phyloP scores from a whole-genome alignment of 2,888 invertebrate species.

The Apeira syringaria region DNA sequence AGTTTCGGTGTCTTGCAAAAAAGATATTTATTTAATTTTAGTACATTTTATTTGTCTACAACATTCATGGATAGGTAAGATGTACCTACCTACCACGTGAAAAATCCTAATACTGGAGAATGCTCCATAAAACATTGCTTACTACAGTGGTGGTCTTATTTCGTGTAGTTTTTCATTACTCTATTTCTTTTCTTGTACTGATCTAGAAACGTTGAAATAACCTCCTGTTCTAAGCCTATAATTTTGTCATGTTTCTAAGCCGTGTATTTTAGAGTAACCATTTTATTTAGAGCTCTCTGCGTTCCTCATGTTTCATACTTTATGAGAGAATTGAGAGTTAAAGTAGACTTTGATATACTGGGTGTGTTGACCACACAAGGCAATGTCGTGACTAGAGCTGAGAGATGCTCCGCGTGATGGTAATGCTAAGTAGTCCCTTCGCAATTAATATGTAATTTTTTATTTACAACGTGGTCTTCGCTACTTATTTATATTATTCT shows the following conservation, averaged over 20 bases:
- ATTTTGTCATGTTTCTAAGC: conserved; percentile 51
- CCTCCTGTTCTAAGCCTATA: conserved; percentile 57
- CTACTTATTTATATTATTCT: too few species aligned
- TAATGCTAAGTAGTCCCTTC: conserved; percentile 35
- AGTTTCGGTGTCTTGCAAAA: too few species aligned
- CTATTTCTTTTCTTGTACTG: conserved; percentile 49
- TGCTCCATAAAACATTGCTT: neutral
- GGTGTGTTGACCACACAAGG: conserved; percentile 56
- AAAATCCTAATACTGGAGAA: too few species aligned
- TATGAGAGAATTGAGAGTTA: conserved; percentile 11
- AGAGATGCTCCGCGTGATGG: conserved; percentile 35
- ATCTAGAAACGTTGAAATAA: conserved; percentile 50
- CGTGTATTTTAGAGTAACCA: conserved; percentile 32
- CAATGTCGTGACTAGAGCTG: conserved; percentile 51
- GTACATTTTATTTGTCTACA: too few species aligned
- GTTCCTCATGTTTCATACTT: conserved; percentile 3
- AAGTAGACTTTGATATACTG: conserved; percentile 36
- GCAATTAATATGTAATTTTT: conserved; percentile 13
- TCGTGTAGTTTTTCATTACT: conserved; percentile 34
- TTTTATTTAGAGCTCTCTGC: conserved; percentile 30
- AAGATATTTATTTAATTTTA: too few species aligned
- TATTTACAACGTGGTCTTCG: conserved; percentile 3
- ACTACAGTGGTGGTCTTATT: conserved; percentile 17
- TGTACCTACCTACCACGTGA: too few species aligned
- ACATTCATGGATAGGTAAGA: too few species aligned